These are phyloP conservation scores for Uria aalge DNA, from an alignment of 2,113 vertebrate genomes.

Conservation along the genomic window DNA sequence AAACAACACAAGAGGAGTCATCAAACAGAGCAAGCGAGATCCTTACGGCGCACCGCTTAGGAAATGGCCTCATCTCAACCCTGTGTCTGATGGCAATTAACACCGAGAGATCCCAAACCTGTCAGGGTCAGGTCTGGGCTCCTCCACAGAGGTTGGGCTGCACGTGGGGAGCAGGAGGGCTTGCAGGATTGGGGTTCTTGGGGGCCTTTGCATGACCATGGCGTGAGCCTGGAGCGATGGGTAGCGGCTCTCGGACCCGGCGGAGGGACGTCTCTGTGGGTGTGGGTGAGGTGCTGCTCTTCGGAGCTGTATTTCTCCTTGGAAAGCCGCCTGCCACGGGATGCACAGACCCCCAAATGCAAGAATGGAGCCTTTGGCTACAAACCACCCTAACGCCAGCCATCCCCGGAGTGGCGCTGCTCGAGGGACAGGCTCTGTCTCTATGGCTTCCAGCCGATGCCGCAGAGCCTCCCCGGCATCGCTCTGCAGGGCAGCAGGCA, in stretches of 20 bases:
- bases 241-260: not conserved
- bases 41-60: not conserved
- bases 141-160: accelerated
- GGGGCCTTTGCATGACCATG: accelerated
- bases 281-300: not conserved
- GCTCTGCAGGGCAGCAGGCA: not conserved
- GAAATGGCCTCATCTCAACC: not conserved
- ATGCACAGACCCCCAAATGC: not conserved
- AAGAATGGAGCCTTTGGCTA: not conserved
- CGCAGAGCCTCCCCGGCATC: accelerated
- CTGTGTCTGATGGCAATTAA: not conserved
- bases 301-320: not conserved
- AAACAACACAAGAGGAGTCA: not conserved
- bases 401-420: not conserved
- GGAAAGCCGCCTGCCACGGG: not conserved
- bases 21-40: not conserved
- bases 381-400: not conserved
- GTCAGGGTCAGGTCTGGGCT: not conserved
- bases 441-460: accelerated
- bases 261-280: accelerated
- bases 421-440: not conserved
- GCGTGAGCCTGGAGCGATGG: accelerated
- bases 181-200: not conserved
- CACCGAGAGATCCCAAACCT: not conserved
- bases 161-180: not conserved